Evolutionary conservation across 2,113 vertebrate species (phyloP), one percentile per base, ranked within the genome.

Genomic region (Lophura nycthemera): DNA sequence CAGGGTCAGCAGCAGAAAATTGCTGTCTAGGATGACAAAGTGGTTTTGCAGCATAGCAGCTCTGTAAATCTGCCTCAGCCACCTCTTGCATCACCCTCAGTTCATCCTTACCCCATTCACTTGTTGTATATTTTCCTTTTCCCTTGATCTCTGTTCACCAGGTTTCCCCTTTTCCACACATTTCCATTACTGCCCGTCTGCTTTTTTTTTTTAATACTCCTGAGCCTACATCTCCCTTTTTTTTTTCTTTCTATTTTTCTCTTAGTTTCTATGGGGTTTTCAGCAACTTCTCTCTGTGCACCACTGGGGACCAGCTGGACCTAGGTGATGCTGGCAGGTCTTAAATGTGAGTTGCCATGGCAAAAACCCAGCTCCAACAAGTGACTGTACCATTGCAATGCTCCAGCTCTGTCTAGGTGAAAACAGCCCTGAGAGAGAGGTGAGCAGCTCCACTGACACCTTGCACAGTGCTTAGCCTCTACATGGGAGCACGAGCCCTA

Each of bases 381-480:
- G 1, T 36, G 54, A 89, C 0, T n/a, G 3, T 32, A 32, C 6
- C 1, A 6, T 12, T 15, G 20, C 9, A 57, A 30, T 0, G 3
- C 43, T 71, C 40, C 74, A 63, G 63, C 50, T n/a, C 48, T 5
- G 1, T 30, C 8, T 0, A 0, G 14, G 66, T 42, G 13, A 19
- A n/a, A 52, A 18, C 63, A 70, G 77, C 66, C 56, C 45, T 5
- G 0, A 32, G 36, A 67, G 36, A 22, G 34, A 40, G 0, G 0
- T 0, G 0, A 42, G 59, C 63, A 84, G 70, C 22, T 8, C 50
- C 2, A 0, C 10, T 2, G 21, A 16, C 17, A 52, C 52, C 63
- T n/a, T 0, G 0, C 0, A 1, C 47, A 7, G 42, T 5, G 19
- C n/a, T 86, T 32, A 20, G 1, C 72, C 43, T 47, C 4, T 25